Percentiles rank a stretch among this genome's conserved stretches.
These are phyloP conservation scores for Beaufortia kweichowensis DNA, from an alignment of 2,113 vertebrate species.

Conservation along the genomic window DNA sequence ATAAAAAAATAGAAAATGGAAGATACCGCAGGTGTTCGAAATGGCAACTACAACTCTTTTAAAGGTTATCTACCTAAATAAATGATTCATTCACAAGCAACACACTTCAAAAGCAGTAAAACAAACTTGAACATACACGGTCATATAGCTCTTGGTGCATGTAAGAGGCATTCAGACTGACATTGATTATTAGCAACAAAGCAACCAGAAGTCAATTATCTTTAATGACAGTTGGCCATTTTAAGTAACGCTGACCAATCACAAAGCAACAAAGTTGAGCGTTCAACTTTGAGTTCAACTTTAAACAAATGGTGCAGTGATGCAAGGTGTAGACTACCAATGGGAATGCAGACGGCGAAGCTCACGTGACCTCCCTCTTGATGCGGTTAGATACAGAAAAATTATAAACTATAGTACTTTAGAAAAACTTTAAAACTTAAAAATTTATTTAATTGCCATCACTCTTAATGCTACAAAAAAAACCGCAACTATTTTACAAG, in stretches of 20 bases:
- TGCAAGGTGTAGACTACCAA: not conserved
- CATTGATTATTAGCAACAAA: not conserved
- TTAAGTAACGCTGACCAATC: not conserved
- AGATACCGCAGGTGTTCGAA: not conserved
- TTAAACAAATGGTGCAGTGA: not conserved
- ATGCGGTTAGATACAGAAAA: too few species aligned
- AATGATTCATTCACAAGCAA: conserved; percentile 16
- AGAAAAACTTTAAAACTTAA: too few species aligned
- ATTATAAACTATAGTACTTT: too few species aligned
- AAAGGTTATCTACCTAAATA: not conserved
- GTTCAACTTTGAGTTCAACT: not conserved
- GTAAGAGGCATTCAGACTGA: not conserved
- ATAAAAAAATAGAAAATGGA: not conserved
- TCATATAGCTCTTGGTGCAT: too few species aligned
- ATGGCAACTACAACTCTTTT: not conserved
- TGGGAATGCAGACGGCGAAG: conserved; percentile 10
- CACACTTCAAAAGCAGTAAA: not conserved
- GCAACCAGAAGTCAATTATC: not conserved
- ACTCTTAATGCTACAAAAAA: too few species aligned
- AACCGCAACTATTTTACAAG: too few species aligned
- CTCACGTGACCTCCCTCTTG: not conserved
- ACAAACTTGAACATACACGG: not conserved
- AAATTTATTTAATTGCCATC: too few species aligned
- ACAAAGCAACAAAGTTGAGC: not conserved
- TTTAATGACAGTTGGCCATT: not conserved